These are phyloP conservation scores for Sitodiplosis mosellana DNA, from an alignment of 1,140 invertebrate species.

Conservation along the genomic window DNA sequence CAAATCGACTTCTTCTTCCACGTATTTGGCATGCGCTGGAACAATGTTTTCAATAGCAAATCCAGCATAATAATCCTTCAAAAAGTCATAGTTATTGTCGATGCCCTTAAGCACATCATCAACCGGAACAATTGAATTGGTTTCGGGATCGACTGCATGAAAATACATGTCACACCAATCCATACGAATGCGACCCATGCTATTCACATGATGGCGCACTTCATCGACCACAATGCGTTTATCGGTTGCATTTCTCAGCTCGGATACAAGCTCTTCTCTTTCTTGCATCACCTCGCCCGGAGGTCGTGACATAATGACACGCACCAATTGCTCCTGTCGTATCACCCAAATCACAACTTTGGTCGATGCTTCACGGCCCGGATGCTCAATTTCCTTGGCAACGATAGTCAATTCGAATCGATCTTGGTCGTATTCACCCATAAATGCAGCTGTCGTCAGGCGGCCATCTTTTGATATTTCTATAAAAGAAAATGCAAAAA, in stretches of 20 bases:
- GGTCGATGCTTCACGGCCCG: conserved; percentile 52
- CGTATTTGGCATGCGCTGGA: conserved; percentile 33
- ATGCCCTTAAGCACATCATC: conserved; percentile 65
- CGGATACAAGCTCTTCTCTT: conserved; percentile 45
- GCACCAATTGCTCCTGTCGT: conserved; percentile 55
- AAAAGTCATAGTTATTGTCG: conserved; percentile 67
- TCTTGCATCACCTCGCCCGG: conserved; percentile 48
- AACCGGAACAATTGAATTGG: conserved; percentile 55
- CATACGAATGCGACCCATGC: conserved; percentile 43
- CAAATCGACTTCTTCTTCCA: conserved; percentile 62
- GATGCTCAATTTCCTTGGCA: conserved; percentile 61
- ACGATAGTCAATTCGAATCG: conserved; percentile 67
- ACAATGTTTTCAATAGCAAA: conserved; percentile 73
- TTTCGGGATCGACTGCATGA: conserved; percentile 58
- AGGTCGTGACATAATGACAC: conserved; percentile 60
- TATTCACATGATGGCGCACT: conserved; percentile 54
- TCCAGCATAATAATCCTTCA: conserved; percentile 40
- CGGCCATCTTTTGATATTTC: conserved; percentile 26
- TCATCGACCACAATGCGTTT: conserved; percentile 59
- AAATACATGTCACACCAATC: conserved; percentile 78
- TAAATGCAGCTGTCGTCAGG: conserved; percentile 54
- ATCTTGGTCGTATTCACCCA: conserved; percentile 76
- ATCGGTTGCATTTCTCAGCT: conserved; percentile 55
- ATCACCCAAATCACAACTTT: conserved; percentile 76
- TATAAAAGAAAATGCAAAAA: background rate